Evolutionary conservation across 2,113 vertebrate genomes (phyloP).

Genomic region (Epinephelus lanceolatus): DNA sequence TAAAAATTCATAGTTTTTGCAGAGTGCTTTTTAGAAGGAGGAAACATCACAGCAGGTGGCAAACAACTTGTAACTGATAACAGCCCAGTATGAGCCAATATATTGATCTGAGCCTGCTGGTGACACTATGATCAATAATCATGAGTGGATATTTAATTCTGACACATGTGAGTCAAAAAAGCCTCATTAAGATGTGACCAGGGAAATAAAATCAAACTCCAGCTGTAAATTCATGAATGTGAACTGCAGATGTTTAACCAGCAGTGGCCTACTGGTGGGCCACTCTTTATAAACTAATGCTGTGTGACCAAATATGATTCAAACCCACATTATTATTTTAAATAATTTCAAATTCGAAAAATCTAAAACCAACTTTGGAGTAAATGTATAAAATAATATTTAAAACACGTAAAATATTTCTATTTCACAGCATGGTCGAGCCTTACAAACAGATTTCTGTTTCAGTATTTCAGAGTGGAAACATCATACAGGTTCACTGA

Average conservation of each 20-base stretch:
- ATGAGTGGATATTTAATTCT: neutral
- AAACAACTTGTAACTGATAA: neutral
- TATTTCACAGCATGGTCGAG: too few relatives aligned
- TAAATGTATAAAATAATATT: too few relatives aligned
- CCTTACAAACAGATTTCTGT: too few relatives aligned
- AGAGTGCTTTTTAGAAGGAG: too few relatives aligned
- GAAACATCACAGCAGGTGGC: too few relatives aligned
- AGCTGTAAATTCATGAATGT: neutral
- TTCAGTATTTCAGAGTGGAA: too few relatives aligned
- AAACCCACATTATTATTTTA: too few relatives aligned
- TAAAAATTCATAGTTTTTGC: too few relatives aligned
- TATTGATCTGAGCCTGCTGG: neutral
- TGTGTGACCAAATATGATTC: neutral
- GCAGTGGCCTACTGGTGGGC: neutral
- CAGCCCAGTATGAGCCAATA: neutral
- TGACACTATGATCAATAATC: neutral
- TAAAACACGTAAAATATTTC: too few relatives aligned
- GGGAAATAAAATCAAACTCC: neutral
- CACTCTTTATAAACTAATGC: neutral
- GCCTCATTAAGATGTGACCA: neutral
- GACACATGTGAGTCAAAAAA: neutral
- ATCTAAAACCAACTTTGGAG: too few relatives aligned
- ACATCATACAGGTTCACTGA: too few relatives aligned
- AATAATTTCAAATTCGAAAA: too few relatives aligned
- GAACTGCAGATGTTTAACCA: neutral